These are phyloP conservation scores for Beris morrisii DNA, from an alignment of 2,888 invertebrate genomes.

Conservation along the genomic window DNA sequence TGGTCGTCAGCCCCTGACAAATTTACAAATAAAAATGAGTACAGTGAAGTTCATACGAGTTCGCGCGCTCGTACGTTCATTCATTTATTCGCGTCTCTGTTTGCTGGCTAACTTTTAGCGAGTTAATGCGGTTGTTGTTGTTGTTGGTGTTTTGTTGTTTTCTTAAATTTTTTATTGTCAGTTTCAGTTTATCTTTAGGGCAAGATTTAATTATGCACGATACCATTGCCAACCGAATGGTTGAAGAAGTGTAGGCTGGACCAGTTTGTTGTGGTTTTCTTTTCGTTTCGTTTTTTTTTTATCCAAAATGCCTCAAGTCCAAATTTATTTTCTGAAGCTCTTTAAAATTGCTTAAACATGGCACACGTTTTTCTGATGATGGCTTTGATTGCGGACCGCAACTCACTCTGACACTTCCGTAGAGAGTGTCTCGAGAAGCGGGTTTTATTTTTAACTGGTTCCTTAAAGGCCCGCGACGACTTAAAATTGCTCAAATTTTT, in stretches of 20 bases:
- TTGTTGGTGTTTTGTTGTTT: constrained; percentile 13
- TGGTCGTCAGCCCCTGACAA: no score
- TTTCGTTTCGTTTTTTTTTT: background rate
- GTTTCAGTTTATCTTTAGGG: constrained; percentile 23
- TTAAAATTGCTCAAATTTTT: no score
- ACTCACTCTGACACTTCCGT: no score
- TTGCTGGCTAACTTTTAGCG: background rate
- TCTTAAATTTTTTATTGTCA: background rate
- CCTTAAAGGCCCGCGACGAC: background rate
- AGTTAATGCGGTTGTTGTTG: constrained; percentile 16
- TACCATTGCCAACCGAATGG: constrained; percentile 18
- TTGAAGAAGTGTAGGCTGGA: constrained; percentile 22
- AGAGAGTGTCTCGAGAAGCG: background rate
- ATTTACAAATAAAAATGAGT: constrained; percentile 11
- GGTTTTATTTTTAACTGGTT: constrained; percentile 1
- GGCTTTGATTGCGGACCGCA: no score
- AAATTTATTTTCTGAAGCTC: background rate
- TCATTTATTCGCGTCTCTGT: constrained; percentile 27
- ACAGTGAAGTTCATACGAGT: constrained; percentile 23
- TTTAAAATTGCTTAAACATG: background rate
- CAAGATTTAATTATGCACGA: constrained; percentile 27
- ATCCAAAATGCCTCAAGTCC: background rate
- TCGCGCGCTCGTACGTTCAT: constrained; percentile 19
- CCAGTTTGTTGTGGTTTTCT: constrained; percentile 2
- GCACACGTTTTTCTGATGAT: constrained; percentile 2